phyloP scores from a whole-genome alignment of 1,140 invertebrate species.

The Eufriesea mexicana region DNA sequence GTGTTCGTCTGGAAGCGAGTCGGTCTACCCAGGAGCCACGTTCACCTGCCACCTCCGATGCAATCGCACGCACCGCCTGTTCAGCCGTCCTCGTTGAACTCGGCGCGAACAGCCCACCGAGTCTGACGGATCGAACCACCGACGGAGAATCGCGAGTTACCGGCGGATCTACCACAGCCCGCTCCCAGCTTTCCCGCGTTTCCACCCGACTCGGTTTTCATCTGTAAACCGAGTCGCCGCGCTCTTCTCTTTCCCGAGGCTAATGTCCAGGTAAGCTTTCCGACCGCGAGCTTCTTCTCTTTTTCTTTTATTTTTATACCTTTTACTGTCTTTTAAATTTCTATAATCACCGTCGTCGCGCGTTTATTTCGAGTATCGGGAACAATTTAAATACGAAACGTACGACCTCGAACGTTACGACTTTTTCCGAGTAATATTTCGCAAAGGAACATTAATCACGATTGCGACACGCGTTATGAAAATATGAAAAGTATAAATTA shows the following conservation, averaged over 20 bases:
- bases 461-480: too few relatives aligned
- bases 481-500: too few relatives aligned
- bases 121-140: not conserved
- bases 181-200: constrained; percentile 54
- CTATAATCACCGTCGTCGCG: too few relatives aligned
- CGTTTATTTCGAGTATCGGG: too few relatives aligned
- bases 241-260: not conserved
- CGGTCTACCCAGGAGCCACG: constrained; percentile 15
- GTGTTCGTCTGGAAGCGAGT: constrained; percentile 58
- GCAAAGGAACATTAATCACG: too few relatives aligned
- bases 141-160: not conserved
- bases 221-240: constrained; percentile 59
- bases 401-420: too few relatives aligned
- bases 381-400: too few relatives aligned
- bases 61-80: not conserved
- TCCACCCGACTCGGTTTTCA: constrained; percentile 25
- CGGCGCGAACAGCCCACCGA: not conserved
- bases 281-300: too few relatives aligned
- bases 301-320: too few relatives aligned
- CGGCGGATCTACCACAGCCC: constrained; percentile 7
- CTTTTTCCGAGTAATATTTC: too few relatives aligned
- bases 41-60: not conserved
- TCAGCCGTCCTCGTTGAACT: not conserved
- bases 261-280: constrained; percentile 26
- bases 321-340: too few relatives aligned